These are phyloP conservation scores for Trissolcus japonicus DNA, from an alignment of 2,888 invertebrate genomes.

Conservation along the genomic window DNA sequence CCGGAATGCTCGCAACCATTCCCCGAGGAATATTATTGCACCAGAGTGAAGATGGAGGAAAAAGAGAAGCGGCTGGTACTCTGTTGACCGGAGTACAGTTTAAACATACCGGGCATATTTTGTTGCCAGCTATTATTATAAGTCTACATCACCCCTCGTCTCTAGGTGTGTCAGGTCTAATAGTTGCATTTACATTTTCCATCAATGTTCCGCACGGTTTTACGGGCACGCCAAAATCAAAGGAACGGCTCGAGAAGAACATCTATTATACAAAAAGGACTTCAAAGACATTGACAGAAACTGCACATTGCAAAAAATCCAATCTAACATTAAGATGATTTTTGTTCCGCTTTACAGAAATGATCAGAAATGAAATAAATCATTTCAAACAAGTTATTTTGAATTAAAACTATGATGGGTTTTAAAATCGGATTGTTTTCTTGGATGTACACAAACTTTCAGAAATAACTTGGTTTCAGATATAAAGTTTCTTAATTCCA, in stretches of 20 bases:
- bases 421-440: too few species aligned
- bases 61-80: constrained; percentile 51
- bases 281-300: constrained; percentile 9
- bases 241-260: constrained; percentile 26
- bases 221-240: constrained; percentile 30
- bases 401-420: too few species aligned
- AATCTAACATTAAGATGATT: not conserved
- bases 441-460: not conserved
- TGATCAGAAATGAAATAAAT: too few species aligned
- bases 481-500: too few species aligned
- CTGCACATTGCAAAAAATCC: not conserved
- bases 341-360: too few species aligned
- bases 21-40: constrained; percentile 64
- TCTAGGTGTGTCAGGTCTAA: constrained; percentile 14
- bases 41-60: constrained; percentile 34
- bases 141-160: constrained; percentile 28
- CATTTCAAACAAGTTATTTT: too few species aligned
- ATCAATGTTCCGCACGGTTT: constrained; percentile 20
- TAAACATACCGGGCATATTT: constrained; percentile 61
- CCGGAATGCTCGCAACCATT: constrained; percentile 64
- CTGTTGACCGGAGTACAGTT: constrained; percentile 58
- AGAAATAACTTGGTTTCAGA: not conserved
- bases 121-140: constrained; percentile 59
- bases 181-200: constrained; percentile 48
- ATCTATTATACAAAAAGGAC: constrained; percentile 15